Base-by-base conservation (phyloP, 2,888 invertebrate species). In the Mellilla xanthometata region DNA sequence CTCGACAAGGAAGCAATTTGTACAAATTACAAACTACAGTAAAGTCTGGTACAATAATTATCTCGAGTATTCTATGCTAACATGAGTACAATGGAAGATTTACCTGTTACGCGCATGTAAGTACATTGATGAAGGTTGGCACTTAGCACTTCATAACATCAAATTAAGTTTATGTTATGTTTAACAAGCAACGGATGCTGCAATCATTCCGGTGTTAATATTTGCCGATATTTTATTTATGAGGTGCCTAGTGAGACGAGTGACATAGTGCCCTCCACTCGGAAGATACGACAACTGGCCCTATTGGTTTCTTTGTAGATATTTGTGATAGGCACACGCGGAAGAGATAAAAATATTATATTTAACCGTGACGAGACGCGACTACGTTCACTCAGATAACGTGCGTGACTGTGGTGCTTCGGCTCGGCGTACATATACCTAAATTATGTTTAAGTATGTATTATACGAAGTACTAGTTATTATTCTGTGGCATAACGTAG, bases 101-200 rank as follows among this genome's bases (percentile, higher is more conserved):
- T 40, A 46, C 46, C 40, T 36, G 27, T 23, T 40, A 22, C 9
- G 27, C 22, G 15, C n/a, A 29, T 12, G 29, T n/a, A n/a, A n/a
- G n/a, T 26, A 30, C 30, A 45, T 39, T 8, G 12, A 12, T 19
- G 12, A 10, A 15, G n/a, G 9, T 36, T 13, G 22, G 3, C n/a
- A n/a, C 15, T 19, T 6, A 19, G 4, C 15, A 19, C 3, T 5
- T 5, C 15, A 19, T 6, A 19, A 19, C 15, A 19, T n/a, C n/a
- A n/a, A n/a, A n/a, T n/a, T n/a, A n/a, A n/a, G n/a, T n/a, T n/a
- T n/a, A n/a, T n/a, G n/a, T n/a, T n/a, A n/a, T n/a, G n/a, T 5
- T 19, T 19, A 6, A 19, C 15, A 19, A 19, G 15, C 15, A 1
- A 1, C 15, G 15, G 3, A 1, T 6, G 15, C 1, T 19, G 6